Evolutionary conservation across 2,888 invertebrate species (phyloP), one percentile per base, ranked within the genome.

Genomic region (Drepana falcataria): DNA sequence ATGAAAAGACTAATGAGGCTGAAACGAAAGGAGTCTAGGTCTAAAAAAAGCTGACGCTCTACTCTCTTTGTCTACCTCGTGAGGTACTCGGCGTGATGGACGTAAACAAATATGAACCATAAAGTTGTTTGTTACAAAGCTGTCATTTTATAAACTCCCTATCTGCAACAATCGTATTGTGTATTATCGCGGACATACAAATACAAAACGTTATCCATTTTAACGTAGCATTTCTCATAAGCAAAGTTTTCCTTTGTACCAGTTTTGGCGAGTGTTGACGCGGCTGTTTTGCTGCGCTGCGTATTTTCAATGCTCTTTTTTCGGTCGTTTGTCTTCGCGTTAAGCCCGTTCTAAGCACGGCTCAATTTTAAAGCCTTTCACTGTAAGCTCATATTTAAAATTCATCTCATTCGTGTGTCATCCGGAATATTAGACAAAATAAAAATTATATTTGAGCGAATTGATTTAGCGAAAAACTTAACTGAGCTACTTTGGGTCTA

Each of bases 291-390:
- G 69, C 68, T 61, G 61, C 59, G 60, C 54, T 63, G 65, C 71
- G 71, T 65, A 69, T 68, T 74, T 66, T 63, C 63, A 66, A 65
- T 65, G 64, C 63, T 67, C 68, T 71, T 78, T 77, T 77, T 77
- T 77, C 60, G 69, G 76, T 74, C 79, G 75, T 78, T 77, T 78
- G 72, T 77, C 77, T 77, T 78, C 66, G 56, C 61, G 65, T 64
- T 75, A 74, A 78, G 73, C 77, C 59, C 59, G 65, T 49, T 57
- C 57, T 59, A 56, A 60, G 59, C 60, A 57, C 53, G 51, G 53
- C 55, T 55, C 58, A 58, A 58, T 55, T 60, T 57, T 58, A 52
- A 56, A 56, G 53, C 55, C 53, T 53, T 54, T 57, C 49, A 49
- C 52, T 60, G 57, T 53, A 51, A 48, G 44, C 44, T 44, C 54